These are phyloP conservation scores for Nestor notabilis DNA, from an alignment of 2,113 vertebrate species.

Conservation along the genomic window DNA sequence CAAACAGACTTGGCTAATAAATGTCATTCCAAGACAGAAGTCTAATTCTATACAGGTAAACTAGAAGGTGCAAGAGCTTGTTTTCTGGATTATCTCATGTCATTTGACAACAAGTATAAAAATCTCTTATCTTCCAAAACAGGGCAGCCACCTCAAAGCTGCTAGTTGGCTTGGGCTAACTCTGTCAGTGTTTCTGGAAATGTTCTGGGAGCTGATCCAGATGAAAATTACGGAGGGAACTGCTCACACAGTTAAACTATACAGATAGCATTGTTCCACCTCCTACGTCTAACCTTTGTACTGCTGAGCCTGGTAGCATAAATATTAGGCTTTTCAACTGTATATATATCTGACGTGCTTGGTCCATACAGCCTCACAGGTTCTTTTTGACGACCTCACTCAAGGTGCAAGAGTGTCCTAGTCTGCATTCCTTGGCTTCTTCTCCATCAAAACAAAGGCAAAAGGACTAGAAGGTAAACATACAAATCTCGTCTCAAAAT, in stretches of 20 bases:
- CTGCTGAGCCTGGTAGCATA: neutral
- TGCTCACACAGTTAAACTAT: neutral
- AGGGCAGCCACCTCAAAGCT: neutral
- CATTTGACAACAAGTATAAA: neutral
- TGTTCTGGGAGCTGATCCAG: neutral
- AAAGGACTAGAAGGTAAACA: neutral
- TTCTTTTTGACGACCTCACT: neutral
- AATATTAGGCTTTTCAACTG: fast-evolving
- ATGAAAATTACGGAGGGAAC: neutral
- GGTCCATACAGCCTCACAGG: neutral
- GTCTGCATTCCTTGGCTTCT: neutral
- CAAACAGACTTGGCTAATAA: neutral
- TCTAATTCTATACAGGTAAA: neutral
- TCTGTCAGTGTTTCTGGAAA: neutral
- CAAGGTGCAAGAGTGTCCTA: neutral
- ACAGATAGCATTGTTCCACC: neutral
- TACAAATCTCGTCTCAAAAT: neutral
- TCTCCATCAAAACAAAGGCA: neutral
- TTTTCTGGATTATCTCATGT: neutral
- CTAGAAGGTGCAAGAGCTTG: neutral
- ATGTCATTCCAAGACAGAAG: neutral
- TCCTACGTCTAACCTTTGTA: neutral
- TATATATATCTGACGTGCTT: neutral
- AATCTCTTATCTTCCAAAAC: neutral
- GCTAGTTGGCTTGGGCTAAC: neutral